Percentiles rank a stretch among this genome's conserved stretches.
phyloP scores from a whole-genome alignment of 2,797 vertebrate species.

The Oreortyx pictus region DNA sequence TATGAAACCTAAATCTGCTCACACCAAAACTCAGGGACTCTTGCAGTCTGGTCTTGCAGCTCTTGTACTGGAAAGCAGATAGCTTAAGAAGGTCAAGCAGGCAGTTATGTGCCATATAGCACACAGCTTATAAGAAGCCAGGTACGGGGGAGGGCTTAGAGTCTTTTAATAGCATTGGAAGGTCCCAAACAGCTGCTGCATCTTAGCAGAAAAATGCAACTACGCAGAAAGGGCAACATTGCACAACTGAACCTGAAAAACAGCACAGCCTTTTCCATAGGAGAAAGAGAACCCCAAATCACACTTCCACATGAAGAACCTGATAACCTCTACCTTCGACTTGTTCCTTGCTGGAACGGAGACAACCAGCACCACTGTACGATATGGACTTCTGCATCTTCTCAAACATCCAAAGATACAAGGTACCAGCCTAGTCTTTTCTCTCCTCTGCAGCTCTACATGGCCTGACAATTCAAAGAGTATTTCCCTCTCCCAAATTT shows the following conservation, averaged over 20 bases:
- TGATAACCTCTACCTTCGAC: neutral
- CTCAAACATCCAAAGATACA: conserved; percentile 65
- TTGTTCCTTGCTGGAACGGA: conserved; percentile 40
- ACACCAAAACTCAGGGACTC: too few species aligned
- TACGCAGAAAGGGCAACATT: neutral
- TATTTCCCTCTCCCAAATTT: too few species aligned
- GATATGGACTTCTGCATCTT: conserved; percentile 55
- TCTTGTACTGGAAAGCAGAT: too few species aligned
- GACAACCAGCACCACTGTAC: conserved; percentile 43
- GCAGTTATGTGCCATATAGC: too few species aligned
- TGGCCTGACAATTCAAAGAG: too few species aligned
- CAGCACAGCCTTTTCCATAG: conserved; percentile 19
- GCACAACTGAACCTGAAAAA: neutral
- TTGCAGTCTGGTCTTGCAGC: too few species aligned
- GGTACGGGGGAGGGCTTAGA: too few species aligned
- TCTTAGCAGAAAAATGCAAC: neutral
- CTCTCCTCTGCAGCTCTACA: too few species aligned
- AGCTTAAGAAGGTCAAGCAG: too few species aligned
- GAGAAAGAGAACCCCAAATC: conserved; percentile 20
- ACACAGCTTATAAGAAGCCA: too few species aligned
- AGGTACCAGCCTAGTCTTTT: conserved; percentile 30
- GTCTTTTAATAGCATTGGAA: too few species aligned
- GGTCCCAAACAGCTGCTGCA: neutral
- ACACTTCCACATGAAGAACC: conserved; percentile 28
- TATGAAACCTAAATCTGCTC: too few species aligned